Evolutionary conservation across 2,797 vertebrate genomes (phyloP).

Genomic region (Anomalospiza imberbis): DNA sequence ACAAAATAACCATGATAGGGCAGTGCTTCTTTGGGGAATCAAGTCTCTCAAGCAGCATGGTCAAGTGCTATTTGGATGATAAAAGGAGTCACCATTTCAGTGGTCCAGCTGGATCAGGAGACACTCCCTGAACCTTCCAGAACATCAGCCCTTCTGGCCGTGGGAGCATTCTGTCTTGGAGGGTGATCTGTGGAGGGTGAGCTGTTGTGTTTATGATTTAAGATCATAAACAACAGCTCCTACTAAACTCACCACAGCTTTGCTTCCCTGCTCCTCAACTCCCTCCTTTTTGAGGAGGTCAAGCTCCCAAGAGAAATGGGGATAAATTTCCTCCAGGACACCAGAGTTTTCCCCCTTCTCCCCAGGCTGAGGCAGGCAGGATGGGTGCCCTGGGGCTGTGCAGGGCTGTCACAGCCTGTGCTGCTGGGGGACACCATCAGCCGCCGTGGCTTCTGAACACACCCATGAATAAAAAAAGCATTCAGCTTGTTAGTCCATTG

Average conservation of each 20-base stretch:
- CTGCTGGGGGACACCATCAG: background rate
- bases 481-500: background rate
- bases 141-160: background rate
- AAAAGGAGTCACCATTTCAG: background rate
- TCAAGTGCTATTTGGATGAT: background rate
- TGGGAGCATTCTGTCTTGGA: fast-evolving
- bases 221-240: background rate
- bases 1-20: background rate
- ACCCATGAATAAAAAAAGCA: background rate
- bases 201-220: background rate
- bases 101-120: background rate
- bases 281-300: background rate
- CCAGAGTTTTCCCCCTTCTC: fast-evolving
- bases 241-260: background rate
- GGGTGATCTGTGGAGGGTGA: fast-evolving
- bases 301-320: background rate
- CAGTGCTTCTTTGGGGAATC: fast-evolving
- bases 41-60: background rate
- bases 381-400: too few relatives aligned
- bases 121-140: background rate
- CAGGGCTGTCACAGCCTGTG: fast-evolving
- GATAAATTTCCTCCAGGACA: background rate
- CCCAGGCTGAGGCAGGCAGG: fast-evolving
- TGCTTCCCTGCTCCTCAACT: background rate
- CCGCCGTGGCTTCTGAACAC: background rate